Percentiles rank a stretch among this genome's conserved stretches.
Conservation (phyloP, 1,140 invertebrate species). For the Lasaia peninsularis region DNA sequence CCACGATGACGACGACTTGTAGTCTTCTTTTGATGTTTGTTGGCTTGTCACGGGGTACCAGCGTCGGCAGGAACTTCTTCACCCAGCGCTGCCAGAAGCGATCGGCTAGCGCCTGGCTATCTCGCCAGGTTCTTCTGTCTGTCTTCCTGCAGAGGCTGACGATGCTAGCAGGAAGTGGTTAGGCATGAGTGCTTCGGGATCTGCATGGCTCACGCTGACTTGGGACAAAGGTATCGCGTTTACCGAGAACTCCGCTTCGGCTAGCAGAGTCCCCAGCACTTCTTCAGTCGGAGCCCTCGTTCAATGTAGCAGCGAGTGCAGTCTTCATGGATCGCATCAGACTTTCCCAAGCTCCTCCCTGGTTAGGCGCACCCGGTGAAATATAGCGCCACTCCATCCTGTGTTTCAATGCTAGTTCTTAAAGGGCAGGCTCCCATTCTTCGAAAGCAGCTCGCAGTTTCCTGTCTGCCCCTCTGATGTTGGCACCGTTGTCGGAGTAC, state of each 20-base stretch:
- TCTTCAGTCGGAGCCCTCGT: conserved; percentile 20
- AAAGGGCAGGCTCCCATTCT: background rate
- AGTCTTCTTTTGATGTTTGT: background rate
- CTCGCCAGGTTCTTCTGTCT: background rate
- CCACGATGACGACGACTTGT: background rate
- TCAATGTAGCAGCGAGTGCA: conserved; percentile 22
- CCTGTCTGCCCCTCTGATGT: conserved; percentile 1
- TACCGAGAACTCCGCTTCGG: background rate
- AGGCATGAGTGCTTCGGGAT: conserved; percentile 23
- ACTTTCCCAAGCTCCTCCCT: conserved; percentile 43
- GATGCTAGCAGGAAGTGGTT: conserved; percentile 21
- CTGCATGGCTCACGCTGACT: conserved; percentile 33
- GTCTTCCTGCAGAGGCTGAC: background rate
- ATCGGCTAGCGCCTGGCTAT: conserved; percentile 10
- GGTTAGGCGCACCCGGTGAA: conserved; percentile 24
- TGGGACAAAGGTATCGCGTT: conserved; percentile 29
- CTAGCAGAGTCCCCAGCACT: background rate
- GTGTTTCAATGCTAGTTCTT: background rate
- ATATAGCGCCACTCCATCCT: conserved; percentile 21
- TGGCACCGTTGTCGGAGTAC: conserved; percentile 10
- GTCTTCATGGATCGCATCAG: conserved; percentile 44
- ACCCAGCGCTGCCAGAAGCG: conserved; percentile 10
- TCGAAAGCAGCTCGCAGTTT: conserved; percentile 9
- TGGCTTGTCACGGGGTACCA: conserved; percentile 5
- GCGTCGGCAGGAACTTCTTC: conserved; percentile 3